Conservation (phyloP, 2,113 vertebrate species). For the Paraplagusia blochii region DNA sequence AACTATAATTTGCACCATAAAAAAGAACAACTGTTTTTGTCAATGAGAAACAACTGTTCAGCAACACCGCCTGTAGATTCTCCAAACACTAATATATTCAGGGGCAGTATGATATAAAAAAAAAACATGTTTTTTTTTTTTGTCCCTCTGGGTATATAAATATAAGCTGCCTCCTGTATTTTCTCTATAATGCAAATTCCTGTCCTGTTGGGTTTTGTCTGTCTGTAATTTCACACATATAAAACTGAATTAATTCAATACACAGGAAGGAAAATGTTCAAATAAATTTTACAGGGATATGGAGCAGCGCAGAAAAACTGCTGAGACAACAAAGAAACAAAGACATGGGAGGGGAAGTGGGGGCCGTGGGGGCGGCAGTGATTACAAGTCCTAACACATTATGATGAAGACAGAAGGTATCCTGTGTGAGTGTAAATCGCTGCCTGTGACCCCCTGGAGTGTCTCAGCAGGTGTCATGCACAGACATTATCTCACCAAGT, state of each 20-base stretch:
- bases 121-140: no score
- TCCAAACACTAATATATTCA: no score
- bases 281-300: slow-evolving; percentile 2
- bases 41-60: no score
- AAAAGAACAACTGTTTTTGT: no score
- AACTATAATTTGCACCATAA: no score
- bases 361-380: no score
- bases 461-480: slow-evolving; percentile 36
- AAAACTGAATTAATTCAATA: not conserved
- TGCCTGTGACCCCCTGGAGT: slow-evolving; percentile 29
- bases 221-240: not conserved
- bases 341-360: not conserved
- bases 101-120: no score
- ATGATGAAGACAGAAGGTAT: slow-evolving; percentile 36
- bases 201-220: slow-evolving; percentile 11
- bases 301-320: not conserved
- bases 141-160: no score
- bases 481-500: slow-evolving; percentile 45
- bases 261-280: slow-evolving; percentile 8
- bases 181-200: slow-evolving; percentile 37
- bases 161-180: slow-evolving; percentile 13
- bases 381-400: slow-evolving; percentile 40
- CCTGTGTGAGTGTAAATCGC: slow-evolving; percentile 55
- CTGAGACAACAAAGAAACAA: slow-evolving; percentile 16
- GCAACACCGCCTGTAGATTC: no score